Base-by-base conservation (phyloP, 2,888 invertebrate species). In the Odontomyia ornata region DNA sequence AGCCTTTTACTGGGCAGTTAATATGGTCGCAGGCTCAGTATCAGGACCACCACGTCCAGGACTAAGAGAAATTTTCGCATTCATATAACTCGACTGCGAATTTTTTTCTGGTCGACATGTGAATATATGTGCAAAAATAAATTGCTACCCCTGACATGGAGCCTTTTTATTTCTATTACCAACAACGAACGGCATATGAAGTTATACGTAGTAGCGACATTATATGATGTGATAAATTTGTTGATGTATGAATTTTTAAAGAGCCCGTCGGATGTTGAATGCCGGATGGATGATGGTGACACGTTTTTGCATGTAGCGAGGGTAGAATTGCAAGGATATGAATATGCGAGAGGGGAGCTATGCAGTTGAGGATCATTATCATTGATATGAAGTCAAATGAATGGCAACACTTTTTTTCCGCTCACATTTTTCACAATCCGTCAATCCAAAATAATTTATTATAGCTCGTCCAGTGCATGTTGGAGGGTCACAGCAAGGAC, bases 231-330 rank as follows among this genome's bases (percentile, higher is more conserved):
- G 25, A 60, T 25, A 60, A 60, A 25, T 25, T 25, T 60, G 60
- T 60, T 60, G 60, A 60, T 60, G 25, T 60, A 60, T 60, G 60
- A 21, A 25, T 60, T 60, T 60, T 60, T 60, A 60, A 60, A 60
- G n/a, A 52, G 52, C 18, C 52, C 52, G 52, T 52, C 52, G 52
- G 52, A 52, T 52, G 52, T 18, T 52, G 52, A 52, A 52, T 52
- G 52, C 18, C 18, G 52, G 52, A 52, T 52, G 52, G 52, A 52
- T 52, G 52, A 52, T 15, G 52, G 52, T 52, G 52, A 52, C 52
- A 52, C 15, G 52, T 52, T 52, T 36, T 52, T 52, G 52, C 13
- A 9, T 52, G 52, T 18, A 52, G 3, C 52, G 3, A 9, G 52
- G 52, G 36, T 36, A 52, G n/a, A n/a, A n/a, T 52, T 18, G 52